A percentile compares a stretch with the other conserved stretches of the same genome.
These are phyloP conservation scores for Lepilemur ruficaudatus DNA, from an alignment of 2,797 vertebrate genomes.

Conservation along the genomic window DNA sequence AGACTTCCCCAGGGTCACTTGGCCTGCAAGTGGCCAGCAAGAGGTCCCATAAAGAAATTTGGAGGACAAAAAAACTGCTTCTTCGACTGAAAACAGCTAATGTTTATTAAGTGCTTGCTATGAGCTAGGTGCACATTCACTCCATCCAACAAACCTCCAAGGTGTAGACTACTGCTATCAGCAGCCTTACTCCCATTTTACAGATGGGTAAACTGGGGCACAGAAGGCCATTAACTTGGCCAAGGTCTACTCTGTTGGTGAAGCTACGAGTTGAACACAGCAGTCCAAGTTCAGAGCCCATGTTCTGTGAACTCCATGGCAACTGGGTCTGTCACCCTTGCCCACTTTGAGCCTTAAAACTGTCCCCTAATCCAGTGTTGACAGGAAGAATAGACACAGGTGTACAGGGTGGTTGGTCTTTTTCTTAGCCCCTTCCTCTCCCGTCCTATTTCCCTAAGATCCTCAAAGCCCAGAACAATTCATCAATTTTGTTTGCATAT, in stretches of 20 bases:
- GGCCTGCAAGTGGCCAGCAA: background rate
- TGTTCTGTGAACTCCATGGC: background rate
- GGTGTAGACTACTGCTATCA: background rate
- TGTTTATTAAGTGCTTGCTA: background rate
- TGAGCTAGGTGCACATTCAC: rapidly evolving
- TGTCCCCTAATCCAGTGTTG: rapidly evolving
- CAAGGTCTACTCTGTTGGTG: background rate
- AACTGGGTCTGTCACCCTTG: background rate
- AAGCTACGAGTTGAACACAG: background rate
- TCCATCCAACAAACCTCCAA: background rate
- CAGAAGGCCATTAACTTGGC: background rate
- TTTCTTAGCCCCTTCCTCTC: background rate
- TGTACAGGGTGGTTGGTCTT: background rate
- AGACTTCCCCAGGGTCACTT: background rate
- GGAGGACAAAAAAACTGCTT: background rate
- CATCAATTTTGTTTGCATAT: conserved; percentile 82
- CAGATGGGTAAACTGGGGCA: background rate
- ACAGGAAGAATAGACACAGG: background rate
- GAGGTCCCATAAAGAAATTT: background rate
- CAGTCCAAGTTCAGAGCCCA: background rate
- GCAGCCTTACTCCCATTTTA: background rate
- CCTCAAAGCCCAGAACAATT: conserved; percentile 24
- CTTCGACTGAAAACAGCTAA: background rate
- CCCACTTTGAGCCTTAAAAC: background rate
- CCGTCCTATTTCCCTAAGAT: background rate